Base-by-base conservation (phyloP, 2,888 invertebrate species). In the Emmelina monodactyla region DNA sequence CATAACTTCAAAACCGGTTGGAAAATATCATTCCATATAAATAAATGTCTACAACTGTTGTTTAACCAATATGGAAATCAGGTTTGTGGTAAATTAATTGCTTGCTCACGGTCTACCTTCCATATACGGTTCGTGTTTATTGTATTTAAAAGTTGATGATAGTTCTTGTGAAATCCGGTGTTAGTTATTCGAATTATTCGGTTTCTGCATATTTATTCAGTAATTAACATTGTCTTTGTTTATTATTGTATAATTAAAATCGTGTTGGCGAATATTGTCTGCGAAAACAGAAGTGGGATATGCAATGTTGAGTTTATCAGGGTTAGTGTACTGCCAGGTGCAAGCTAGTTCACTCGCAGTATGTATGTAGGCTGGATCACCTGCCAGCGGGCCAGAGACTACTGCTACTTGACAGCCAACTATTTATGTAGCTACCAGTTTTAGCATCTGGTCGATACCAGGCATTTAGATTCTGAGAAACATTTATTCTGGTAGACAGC, bases 1-100 rank as follows among this genome's bases (percentile, higher is more conserved):
- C 73, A 68, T 73, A 72, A 71, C 60, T 66, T 60, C 57, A 45
- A 54, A 67, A 73, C 72, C 49, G 63, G 75, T 69, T 49, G 31
- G 25, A 28, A 32, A 35, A 35, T 28, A 32, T 33, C 32, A 32
- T 28, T 35, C 28, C 28, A 29, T 29, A 16, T 10, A 9, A 14
- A 29, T 14, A 13, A 13, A 29, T 7, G 7, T 46, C 50, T 42
- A 54, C 64, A 56, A 58, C 60, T 51, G 9, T 29, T 4, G 57
- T 59, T 47, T 48, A 45, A 49, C 58, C 56, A 58, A 65, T 61
- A 63, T 56, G 58, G 55, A 44, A 50, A 52, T 51, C 53, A 40
- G 42, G 51, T 54, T 62, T 54, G 51, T 52, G 25, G 25, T 57
- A 50, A 54, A 59, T 60, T 59, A 55, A 62, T 63, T 62, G 49